Evolutionary conservation across 2,888 invertebrate genomes (phyloP), one percentile per base, ranked within the genome.

Genomic region (Idaea biselata): DNA sequence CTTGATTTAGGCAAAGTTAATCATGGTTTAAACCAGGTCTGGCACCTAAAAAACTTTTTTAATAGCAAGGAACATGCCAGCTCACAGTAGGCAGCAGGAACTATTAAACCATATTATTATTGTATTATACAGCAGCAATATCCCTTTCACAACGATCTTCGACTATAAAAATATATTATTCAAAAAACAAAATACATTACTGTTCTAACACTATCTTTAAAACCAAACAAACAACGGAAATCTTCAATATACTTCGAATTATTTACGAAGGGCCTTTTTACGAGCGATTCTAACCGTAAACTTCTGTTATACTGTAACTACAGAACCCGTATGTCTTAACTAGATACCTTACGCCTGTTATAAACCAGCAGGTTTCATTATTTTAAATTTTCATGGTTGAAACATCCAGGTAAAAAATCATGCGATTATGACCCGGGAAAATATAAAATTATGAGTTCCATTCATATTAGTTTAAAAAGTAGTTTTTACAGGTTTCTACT

Each of bases 261-360:
- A 44, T 44, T 44, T 44, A 44, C 44, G 44, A 44, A 44, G 44
- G 44, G 44, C 44, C 44, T 44, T 44, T 44, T 44, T 44, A 44
- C 44, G 44, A 44, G 44, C 44, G 44, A 44, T 44, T 44, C 44
- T 44, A 11, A 44, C 44, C 44, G 44, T 44, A 44, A 44, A 44
- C 44, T 44, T 44, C 44, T 8, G 44, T 44, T 44, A 44, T 44
- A 44, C 14, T 44, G 44, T 44, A 44, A 14, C 8, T 44, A 44
- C 44, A 44, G 8, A 44, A 44, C 44, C 44, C 14, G 14, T 14
- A 44, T 14, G 44, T 44, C 44, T 44, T 14, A 44, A 44, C 44
- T 44, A 44, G 44, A 44, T 14, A 44, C 44, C 44, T 44, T 11
- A 44, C 44, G 2, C 25, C 25, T 11, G 1, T 14, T 11, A 44